Percentiles rank a stretch among this genome's conserved stretches.
Conservation (phyloP, 1,140 invertebrate genomes). For the Lepidurus couesii region DNA sequence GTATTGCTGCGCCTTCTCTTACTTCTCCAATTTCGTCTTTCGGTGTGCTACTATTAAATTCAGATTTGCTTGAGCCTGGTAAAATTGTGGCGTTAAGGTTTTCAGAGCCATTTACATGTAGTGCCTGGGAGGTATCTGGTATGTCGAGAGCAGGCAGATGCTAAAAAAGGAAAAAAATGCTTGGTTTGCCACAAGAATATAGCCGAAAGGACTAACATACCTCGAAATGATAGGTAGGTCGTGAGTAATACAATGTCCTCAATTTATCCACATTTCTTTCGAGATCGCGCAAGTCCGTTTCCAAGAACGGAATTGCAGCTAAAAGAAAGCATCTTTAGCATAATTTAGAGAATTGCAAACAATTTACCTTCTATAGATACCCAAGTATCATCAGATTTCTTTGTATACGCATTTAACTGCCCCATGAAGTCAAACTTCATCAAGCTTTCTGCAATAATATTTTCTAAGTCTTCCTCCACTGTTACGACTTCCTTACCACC, state of each 20-base stretch:
- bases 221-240: background rate
- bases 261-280: background rate
- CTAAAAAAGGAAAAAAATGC: background rate
- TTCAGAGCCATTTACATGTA: no score
- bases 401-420: background rate
- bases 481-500: background rate
- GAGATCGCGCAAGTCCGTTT: background rate
- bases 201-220: background rate
- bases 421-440: background rate
- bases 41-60: background rate
- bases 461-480: background rate
- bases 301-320: background rate
- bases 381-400: background rate
- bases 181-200: background rate
- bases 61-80: background rate
- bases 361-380: background rate
- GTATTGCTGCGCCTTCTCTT: background rate
- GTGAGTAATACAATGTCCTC: background rate
- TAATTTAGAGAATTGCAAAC: background rate
- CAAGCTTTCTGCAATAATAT: background rate
- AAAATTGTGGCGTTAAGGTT: background rate
- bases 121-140: background rate
- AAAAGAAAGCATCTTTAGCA: background rate
- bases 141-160: background rate
- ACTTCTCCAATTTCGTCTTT: conserved; percentile 5